Conservation (phyloP, 1,140 invertebrate species). For the Heterodera carotae region DNA sequence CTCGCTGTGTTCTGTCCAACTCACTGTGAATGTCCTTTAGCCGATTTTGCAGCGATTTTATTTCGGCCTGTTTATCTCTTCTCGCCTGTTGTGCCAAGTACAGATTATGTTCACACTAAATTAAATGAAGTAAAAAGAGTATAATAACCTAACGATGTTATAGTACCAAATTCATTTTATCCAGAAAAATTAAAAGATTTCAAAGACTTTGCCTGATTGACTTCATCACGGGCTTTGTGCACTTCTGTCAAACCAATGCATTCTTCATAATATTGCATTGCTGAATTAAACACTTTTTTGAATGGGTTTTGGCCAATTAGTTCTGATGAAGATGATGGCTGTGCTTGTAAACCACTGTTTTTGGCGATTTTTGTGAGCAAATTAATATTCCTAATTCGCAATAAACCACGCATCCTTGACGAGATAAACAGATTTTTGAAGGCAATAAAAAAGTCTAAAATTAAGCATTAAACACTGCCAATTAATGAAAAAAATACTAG, state of each 20-base stretch:
- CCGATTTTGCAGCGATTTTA: conserved; percentile 71
- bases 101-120: conserved; percentile 42
- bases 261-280: conserved; percentile 37
- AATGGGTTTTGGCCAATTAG: background rate
- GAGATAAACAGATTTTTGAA: background rate
- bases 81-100: conserved; percentile 60
- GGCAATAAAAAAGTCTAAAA: no score
- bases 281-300: conserved; percentile 18
- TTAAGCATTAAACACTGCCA: no score
- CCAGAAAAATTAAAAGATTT: conserved; percentile 10
- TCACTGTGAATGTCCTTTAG: conserved; percentile 74
- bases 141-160: no score
- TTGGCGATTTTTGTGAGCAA: background rate
- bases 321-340: background rate
- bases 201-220: conserved; percentile 31
- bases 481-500: no score
- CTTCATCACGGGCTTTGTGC: conserved; percentile 37
- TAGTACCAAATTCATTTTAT: no score
- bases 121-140: no score
- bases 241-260: conserved; percentile 40
- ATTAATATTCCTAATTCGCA: background rate
- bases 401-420: background rate
- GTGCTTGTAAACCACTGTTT: background rate
- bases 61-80: conserved; percentile 69
- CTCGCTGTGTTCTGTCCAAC: conserved; percentile 74